Evolutionary conservation across 2,797 vertebrate species (phyloP).

Genomic region (Fringilla coelebs): DNA sequence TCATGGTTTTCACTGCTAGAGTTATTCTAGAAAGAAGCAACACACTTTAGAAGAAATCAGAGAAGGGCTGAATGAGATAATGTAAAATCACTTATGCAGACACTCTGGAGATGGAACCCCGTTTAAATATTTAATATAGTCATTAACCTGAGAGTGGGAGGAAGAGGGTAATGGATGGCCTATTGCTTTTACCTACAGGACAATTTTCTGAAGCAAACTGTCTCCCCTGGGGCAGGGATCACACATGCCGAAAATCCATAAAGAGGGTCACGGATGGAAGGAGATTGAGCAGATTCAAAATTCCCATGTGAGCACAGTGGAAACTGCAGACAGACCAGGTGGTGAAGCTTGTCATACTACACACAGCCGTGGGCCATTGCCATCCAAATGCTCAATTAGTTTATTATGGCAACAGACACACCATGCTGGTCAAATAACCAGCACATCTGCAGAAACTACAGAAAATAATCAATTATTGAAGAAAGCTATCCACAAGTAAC

Average conservation of each 20-base stretch:
- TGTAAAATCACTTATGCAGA: constrained; percentile 75
- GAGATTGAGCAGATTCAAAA: constrained; percentile 50
- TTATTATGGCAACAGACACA: constrained; percentile 71
- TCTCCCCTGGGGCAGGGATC: constrained; percentile 64
- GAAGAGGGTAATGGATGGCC: constrained; percentile 68
- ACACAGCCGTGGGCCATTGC: neutral
- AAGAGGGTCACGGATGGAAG: constrained; percentile 68
- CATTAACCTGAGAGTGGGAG: constrained; percentile 74
- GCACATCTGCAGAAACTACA: constrained; percentile 54
- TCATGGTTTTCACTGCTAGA: constrained; percentile 66
- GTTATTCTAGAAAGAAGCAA: constrained; percentile 72
- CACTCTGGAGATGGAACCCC: constrained; percentile 69
- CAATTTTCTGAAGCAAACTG: constrained; percentile 46
- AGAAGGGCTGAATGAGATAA: constrained; percentile 73
- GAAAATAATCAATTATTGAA: constrained; percentile 75
- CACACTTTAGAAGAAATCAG: constrained; percentile 77
- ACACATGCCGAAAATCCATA: constrained; percentile 61
- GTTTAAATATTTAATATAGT: constrained; percentile 79
- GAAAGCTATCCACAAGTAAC: constrained; percentile 43
- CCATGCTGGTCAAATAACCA: constrained; percentile 26
- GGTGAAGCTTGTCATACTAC: neutral
- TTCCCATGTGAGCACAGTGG: constrained; percentile 16
- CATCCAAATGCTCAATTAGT: constrained; percentile 66
- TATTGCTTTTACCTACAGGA: constrained; percentile 64
- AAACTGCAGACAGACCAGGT: constrained; percentile 18